Base-by-base conservation (phyloP, 2,797 vertebrate species). In the Smutsia temminckii region DNA sequence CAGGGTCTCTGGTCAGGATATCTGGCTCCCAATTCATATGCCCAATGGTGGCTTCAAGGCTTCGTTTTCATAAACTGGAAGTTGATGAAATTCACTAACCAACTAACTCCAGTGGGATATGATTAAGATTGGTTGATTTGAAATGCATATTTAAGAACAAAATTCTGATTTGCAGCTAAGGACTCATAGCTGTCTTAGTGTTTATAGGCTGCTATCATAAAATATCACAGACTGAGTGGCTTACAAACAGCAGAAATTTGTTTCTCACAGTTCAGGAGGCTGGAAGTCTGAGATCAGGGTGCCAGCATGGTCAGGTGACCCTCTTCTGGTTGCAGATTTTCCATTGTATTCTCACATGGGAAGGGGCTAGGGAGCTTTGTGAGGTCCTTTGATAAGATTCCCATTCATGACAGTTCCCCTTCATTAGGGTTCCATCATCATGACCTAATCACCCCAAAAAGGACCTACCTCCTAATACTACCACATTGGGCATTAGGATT, bases 111-210 rank as follows among this genome's bases (percentile, higher is more conserved):
- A 29, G 4, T 25, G 13, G 10, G 3, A 89, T 74, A 34, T 75
- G 29, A 91, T 84, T 87, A 87, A 95, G 86, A 91, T 80, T 49
- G 90, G 32, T 32, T 77, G 37, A 79, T 51, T 75, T 79, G 49
- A 71, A 92, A 93, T 88, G 29, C 18, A n/a, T 63, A 37, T 66
- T 94, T 25, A 85, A 75, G 13, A 57, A 64, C 66, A 81, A 71
- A 90, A 78, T 42, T 91, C 34, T 72, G 17, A 71, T 59, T 81
- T 81, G 71, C 37, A 72, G 3, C 34, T 93, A 79, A 87, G 20
- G n/a, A 23, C 12, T 89, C 37, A 16, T 66, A 59, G 74, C 55
- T 64, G 20, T 59, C 20, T 63, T 53, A 64, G 46, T 57, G 46
- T 2, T 8, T 81, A 74, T 29, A n/a, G 57, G 61, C 32, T 63